Evolutionary conservation across 2,888 invertebrate species (phyloP).

Genomic region (Andrena bicolor): DNA sequence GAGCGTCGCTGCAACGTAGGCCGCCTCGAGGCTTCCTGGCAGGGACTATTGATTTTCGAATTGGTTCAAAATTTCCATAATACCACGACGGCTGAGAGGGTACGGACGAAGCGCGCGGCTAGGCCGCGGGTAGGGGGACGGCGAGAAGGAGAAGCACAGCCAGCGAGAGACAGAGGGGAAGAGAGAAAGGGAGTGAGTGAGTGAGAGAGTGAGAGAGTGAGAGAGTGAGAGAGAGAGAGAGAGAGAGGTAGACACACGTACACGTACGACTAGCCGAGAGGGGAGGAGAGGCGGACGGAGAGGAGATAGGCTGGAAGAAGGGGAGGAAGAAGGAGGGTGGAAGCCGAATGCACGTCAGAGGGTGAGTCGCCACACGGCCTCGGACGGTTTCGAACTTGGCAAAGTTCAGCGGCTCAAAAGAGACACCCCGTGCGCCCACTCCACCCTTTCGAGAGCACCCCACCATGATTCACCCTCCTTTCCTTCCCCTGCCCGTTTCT

Average conservation of each 20-base stretch:
- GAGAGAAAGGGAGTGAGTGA: neutral
- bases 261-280: neutral
- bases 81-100: slow-evolving; percentile 76
- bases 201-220: neutral
- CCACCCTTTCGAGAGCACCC: slow-evolving; percentile 68
- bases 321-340: slow-evolving; percentile 48
- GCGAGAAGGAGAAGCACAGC: slow-evolving; percentile 14
- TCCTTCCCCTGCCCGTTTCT: slow-evolving; percentile 45
- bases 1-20: slow-evolving; percentile 69
- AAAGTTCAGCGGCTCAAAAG: slow-evolving; percentile 83
- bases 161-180: slow-evolving; percentile 23
- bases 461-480: slow-evolving; percentile 69
- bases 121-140: slow-evolving; percentile 41
- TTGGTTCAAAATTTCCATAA: slow-evolving; percentile 85
- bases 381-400: slow-evolving; percentile 81
- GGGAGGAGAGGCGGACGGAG: slow-evolving; percentile 12
- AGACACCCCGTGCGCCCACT: slow-evolving; percentile 72
- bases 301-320: slow-evolving; percentile 28
- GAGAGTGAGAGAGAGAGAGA: neutral
- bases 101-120: slow-evolving; percentile 57
- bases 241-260: neutral
- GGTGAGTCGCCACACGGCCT: slow-evolving; percentile 73
- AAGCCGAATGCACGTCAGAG: slow-evolving; percentile 58
- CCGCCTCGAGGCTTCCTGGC: slow-evolving; percentile 72
- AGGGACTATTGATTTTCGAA: slow-evolving; percentile 84